Conservation (phyloP, 1,140 invertebrate genomes). For the Popillia japonica region DNA sequence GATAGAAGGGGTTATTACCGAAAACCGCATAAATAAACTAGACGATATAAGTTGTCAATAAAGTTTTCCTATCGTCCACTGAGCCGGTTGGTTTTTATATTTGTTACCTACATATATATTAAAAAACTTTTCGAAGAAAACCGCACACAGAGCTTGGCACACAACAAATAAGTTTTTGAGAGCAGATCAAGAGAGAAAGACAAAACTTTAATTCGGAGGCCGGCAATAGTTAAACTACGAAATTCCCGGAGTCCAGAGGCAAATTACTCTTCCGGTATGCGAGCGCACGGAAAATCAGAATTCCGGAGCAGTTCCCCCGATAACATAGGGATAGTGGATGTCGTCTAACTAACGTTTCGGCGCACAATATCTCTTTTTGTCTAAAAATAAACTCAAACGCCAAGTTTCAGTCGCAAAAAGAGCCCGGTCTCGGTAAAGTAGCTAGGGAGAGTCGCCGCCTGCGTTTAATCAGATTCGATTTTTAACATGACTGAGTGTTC, state of each 20-base stretch:
- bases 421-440: not conserved
- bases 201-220: slow-evolving; percentile 29
- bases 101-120: slow-evolving; percentile 22
- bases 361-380: slow-evolving; percentile 28
- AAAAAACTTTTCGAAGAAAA: not conserved
- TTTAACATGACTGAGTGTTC: slow-evolving; percentile 17
- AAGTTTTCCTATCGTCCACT: not conserved
- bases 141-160: not conserved
- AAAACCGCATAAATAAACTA: not conserved
- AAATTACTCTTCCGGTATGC: slow-evolving; percentile 31
- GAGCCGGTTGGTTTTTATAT: not conserved
- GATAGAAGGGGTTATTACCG: too few species aligned
- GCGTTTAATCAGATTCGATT: slow-evolving; percentile 33
- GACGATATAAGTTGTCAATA: not conserved
- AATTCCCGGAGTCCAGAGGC: slow-evolving; percentile 16
- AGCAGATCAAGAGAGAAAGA: slow-evolving; percentile 21
- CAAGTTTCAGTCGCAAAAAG: slow-evolving; percentile 31
- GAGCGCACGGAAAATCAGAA: slow-evolving; percentile 31
- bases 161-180: not conserved
- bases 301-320: not conserved
- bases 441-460: not conserved
- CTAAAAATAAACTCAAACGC: slow-evolving; percentile 28
- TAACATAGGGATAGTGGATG: slow-evolving; percentile 19
- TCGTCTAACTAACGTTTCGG: not conserved
- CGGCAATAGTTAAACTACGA: slow-evolving; percentile 33